Conservation (phyloP, 2,113 vertebrate genomes). For the Bucco capensis region DNA sequence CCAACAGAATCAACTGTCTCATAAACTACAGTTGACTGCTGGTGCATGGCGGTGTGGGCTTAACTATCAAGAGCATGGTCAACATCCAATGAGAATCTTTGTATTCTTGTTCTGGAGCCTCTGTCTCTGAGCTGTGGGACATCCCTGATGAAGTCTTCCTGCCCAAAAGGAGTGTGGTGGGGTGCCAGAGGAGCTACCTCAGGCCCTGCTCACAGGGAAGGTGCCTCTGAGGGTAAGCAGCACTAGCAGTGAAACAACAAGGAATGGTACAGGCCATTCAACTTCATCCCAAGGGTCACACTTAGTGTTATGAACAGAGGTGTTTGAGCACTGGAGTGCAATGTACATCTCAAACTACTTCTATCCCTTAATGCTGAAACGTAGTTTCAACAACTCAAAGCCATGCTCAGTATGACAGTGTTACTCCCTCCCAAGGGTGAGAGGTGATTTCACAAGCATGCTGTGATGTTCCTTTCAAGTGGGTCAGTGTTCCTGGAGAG, state of each 20-base stretch:
- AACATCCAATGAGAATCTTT: fast-evolving
- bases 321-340: background rate
- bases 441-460: background rate
- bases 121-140: background rate
- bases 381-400: background rate
- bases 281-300: background rate
- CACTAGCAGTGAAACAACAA: background rate
- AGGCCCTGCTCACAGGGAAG: background rate
- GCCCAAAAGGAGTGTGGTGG: background rate
- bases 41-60: background rate
- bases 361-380: background rate
- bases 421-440: background rate
- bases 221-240: background rate
- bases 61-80: background rate
- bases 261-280: no score
- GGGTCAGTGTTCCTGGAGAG: background rate
- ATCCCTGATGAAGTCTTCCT: background rate
- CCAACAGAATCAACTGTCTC: background rate
- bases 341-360: background rate
- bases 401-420: fast-evolving
- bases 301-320: background rate
- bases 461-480: background rate
- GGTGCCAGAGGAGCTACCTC: background rate
- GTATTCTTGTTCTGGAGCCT: background rate
- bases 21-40: background rate